A percentile compares a stretch with the other conserved stretches of the same genome.
Evolutionary conservation across 2,888 invertebrate genomes (phyloP).

Genomic region (Thymelicus lineola): DNA sequence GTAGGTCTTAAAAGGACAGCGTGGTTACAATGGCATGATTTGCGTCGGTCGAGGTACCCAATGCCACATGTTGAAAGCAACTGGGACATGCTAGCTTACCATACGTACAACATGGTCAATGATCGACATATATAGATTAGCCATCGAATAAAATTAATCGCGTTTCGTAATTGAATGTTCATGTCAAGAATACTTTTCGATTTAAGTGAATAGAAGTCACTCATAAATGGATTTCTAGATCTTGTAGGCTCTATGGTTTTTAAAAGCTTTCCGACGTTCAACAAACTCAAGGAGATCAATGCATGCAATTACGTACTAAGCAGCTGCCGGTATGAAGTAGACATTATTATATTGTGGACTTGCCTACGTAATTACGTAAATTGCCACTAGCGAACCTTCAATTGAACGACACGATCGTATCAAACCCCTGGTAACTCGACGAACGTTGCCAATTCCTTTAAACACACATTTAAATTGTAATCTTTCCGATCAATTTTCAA

Average conservation of each 20-base stretch:
- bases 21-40: slow-evolving; percentile 34
- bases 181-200: slow-evolving; percentile 19
- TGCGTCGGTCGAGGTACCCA: slow-evolving; percentile 54
- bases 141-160: slow-evolving; percentile 34
- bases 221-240: slow-evolving; percentile 1
- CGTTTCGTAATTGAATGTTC: slow-evolving; percentile 34
- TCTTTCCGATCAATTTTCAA: too few species aligned
- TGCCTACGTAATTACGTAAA: slow-evolving; percentile 62
- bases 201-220: not conserved
- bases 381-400: slow-evolving; percentile 48
- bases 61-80: slow-evolving; percentile 67
- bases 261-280: slow-evolving; percentile 68
- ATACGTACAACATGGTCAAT: slow-evolving; percentile 37
- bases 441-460: not conserved
- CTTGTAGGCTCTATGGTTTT: slow-evolving; percentile 8
- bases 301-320: slow-evolving; percentile 62
- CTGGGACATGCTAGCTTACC: slow-evolving; percentile 54
- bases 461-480: not conserved
- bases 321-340: slow-evolving; percentile 45
- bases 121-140: slow-evolving; percentile 28
- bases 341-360: slow-evolving; percentile 53
- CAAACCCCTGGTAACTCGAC: slow-evolving; percentile 4
- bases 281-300: slow-evolving; percentile 78
- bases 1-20: slow-evolving; percentile 32
- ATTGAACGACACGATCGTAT: slow-evolving; percentile 38